Evolutionary conservation across 2,888 invertebrate species (phyloP).

Genomic region (Gortyna flavago): DNA sequence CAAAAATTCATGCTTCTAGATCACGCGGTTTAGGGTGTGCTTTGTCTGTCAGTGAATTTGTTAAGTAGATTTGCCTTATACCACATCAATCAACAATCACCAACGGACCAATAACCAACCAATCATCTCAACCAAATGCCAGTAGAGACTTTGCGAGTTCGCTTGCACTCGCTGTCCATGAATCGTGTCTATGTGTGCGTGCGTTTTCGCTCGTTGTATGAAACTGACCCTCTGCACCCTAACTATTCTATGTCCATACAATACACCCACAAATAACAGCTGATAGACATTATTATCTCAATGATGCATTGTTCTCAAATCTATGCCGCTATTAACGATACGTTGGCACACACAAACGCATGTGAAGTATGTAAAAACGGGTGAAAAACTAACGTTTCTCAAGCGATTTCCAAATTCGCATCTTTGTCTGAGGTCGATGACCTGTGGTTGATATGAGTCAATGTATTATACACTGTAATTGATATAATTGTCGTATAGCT

Average conservation of each 20-base stretch:
- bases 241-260: constrained; percentile 21
- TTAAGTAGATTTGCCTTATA: neutral
- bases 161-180: neutral
- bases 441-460: constrained; percentile 46
- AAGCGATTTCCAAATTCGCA: constrained; percentile 69
- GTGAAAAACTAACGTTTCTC: constrained; percentile 61
- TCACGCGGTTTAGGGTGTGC: neutral
- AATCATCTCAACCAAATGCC: neutral
- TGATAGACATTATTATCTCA: constrained; percentile 58
- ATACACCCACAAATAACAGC: constrained; percentile 52
- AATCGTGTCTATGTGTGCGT: neutral
- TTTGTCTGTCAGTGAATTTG: neutral
- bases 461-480: constrained; percentile 48
- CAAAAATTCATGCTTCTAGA: too few species aligned
- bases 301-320: constrained; percentile 70
- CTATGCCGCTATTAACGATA: constrained; percentile 71
- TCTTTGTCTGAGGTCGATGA: constrained; percentile 61
- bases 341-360: constrained; percentile 60
- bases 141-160: neutral
- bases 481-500: constrained; percentile 47
- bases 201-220: neutral
- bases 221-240: constrained; percentile 2
- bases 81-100: neutral
- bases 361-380: constrained; percentile 51
- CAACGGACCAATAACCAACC: neutral